Base-by-base conservation (phyloP, 2,113 vertebrate genomes). In the Cyanoderma ruficeps region DNA sequence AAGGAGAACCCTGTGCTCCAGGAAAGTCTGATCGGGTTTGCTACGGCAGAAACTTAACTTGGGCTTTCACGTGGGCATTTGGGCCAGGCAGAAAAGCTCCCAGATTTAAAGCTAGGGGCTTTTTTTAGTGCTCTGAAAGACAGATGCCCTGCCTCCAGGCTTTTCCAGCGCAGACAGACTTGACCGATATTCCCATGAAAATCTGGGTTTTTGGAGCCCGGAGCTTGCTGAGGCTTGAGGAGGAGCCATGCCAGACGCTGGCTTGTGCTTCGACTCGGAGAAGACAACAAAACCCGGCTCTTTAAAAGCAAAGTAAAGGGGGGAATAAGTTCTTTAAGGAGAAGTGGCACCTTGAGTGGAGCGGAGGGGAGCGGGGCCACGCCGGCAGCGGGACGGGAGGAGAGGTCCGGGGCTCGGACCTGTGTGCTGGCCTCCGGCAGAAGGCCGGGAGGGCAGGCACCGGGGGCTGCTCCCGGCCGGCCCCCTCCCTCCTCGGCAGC, bases 171-270 rank as follows among this genome's bases (percentile, higher is more conserved):
- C 39, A 52, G 83, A 8, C 28, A 41, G 41, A 42, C 60, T 90
- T 93, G 93, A 93, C 91, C n/a, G 33, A 95, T 77, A 91, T 61
- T 80, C 80, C 16, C 14, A 2, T 42, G 47, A 37, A 94, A 94
- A 94, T 80, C 80, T 88, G 46, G 83, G 87, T 15, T 88, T 88
- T 80, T 76, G 72, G 80, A 96, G 53, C 77, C 77, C 27, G 25
- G 19, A 84, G 81, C 74, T 70, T 25, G 74, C 69, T 11, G 72
- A 94, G 52, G 10, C 20, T 21, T 9, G 74, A 85, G 84, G 56
- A 87, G 85, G 74, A 90, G 78, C 82, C 82, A 64, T 76, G 91
- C 83, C 71, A 39, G 59, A 65, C 39, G 4, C 41, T 13, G 52
- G 56, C 47, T 91, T 44, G 35, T n/a, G 81, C 63, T 64, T 64